A percentile compares a stretch with the other conserved stretches of the same genome.
phyloP scores from a whole-genome alignment of 2,113 vertebrate genomes.

The Semnornis frantzii region DNA sequence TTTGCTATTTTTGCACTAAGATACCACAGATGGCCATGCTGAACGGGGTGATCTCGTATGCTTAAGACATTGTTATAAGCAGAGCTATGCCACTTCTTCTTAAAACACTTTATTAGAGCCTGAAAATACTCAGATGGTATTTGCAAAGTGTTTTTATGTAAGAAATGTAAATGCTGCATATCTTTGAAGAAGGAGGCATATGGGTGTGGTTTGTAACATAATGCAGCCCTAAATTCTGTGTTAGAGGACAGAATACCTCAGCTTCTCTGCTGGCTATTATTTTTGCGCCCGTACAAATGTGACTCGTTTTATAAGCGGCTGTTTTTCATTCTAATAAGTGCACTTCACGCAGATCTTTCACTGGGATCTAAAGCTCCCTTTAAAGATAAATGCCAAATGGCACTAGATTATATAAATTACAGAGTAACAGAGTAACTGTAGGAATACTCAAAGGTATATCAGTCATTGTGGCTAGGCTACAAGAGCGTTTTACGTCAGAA shows the following conservation, averaged over 20 bases:
- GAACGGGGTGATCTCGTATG: background rate
- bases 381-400: conserved; percentile 24
- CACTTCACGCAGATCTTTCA: conserved; percentile 20
- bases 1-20: background rate
- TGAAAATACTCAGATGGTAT: conserved; percentile 2
- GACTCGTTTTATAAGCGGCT: conserved; percentile 30
- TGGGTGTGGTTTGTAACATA: conserved; percentile 1
- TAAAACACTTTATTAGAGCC: conserved; percentile 9
- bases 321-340: conserved; percentile 44
- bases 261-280: conserved; percentile 40
- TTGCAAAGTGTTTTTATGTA: background rate
- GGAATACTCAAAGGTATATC: background rate
- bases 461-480: background rate
- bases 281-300: conserved; percentile 56
- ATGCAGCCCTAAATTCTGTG: conserved; percentile 35
- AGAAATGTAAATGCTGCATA: background rate
- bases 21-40: conserved; percentile 2
- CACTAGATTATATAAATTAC: background rate
- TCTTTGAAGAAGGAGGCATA: conserved; percentile 2
- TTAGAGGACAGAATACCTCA: conserved; percentile 12
- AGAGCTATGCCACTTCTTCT: background rate
- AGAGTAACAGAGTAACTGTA: background rate
- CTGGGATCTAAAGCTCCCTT: background rate
- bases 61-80: background rate
- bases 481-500: background rate